Base-by-base conservation (phyloP, 2,113 vertebrate species). In the Crocuta crocuta region DNA sequence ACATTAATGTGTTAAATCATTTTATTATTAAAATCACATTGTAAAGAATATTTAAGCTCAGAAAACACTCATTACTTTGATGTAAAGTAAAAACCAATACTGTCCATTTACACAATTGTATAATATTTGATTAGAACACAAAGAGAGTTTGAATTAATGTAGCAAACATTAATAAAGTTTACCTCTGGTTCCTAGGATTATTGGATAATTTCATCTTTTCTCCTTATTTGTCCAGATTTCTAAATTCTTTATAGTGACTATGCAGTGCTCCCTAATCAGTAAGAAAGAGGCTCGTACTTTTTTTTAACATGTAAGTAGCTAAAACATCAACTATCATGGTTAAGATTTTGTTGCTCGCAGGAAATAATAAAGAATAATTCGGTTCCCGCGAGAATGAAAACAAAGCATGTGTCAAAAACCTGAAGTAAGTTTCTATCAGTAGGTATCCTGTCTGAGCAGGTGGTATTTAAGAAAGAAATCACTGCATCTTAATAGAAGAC, bases 361-460 rank as follows among this genome's bases (percentile, higher is more conserved):
- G 28, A n/a, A 78, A 81, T 28, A 93, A 80, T 85, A 81, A 86
- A 81, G 89, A 74, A 28, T 19, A 55, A 93, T 94, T 81, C n/a
- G 76, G 26, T 82, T 87, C 58, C 78, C 58, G 68, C 0, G 11
- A 92, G 66, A 92, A 58, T 28, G 63, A 94, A 91, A 95, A 71
- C 65, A 93, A 96, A 98, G 81, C 84, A 89, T 48, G 71, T 81
- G 81, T 71, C 35, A 55, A 89, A 96, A 66, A 94, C 16, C 39
- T 66, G 45, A 95, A 82, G 73, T 39, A 58, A 53, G 88, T 79
- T 45, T 82, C 70, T 91, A 92, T 91, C 28, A 94, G 39, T 70
- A 84, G 89, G 86, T 84, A 71, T 8, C 8, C 16, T 92, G n/a
- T 2, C 0, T 84, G 78, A 97, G 82, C 66, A 98, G 94, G 96